Percentiles rank a stretch among this genome's conserved stretches.
Evolutionary conservation across 2,888 invertebrate species (phyloP).

Genomic region (Eulithis testata): DNA sequence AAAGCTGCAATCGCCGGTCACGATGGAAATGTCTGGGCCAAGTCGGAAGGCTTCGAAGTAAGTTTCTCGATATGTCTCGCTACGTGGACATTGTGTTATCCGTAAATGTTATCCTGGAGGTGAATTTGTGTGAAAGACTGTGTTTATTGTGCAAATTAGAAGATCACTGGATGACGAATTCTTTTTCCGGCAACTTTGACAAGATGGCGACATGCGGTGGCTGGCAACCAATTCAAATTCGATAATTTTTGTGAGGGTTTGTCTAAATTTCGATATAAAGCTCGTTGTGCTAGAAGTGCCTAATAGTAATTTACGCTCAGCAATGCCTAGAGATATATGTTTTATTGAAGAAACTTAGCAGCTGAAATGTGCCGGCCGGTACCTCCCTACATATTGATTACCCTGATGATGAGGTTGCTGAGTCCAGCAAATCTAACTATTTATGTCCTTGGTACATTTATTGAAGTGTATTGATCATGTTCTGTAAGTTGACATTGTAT

Average conservation of each 20-base stretch:
- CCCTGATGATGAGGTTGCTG: background rate
- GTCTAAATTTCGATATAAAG: constrained; percentile 3
- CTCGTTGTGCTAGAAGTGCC: background rate
- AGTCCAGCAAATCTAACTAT: background rate
- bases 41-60: constrained; percentile 96
- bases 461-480: background rate
- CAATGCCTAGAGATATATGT: constrained; percentile 2
- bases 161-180: constrained; percentile 67
- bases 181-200: constrained; percentile 76
- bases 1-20: constrained; percentile 98
- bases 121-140: constrained; percentile 50
- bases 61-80: constrained; percentile 80
- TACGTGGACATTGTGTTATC: constrained; percentile 63
- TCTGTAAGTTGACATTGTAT: background rate
- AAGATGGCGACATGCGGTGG: constrained; percentile 84
- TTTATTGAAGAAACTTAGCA: background rate
- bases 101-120: constrained; percentile 44
- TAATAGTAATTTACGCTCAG: background rate
- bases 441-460: background rate
- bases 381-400: constrained; percentile 8
- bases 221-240: constrained; percentile 59
- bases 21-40: constrained; percentile 98
- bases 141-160: constrained; percentile 55
- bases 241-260: constrained; percentile 42
- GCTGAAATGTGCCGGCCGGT: constrained; percentile 47